A percentile compares a stretch with the other conserved stretches of the same genome.
phyloP scores from a whole-genome alignment of 1,140 invertebrate genomes.

The Amphibalanus amphitrite region DNA sequence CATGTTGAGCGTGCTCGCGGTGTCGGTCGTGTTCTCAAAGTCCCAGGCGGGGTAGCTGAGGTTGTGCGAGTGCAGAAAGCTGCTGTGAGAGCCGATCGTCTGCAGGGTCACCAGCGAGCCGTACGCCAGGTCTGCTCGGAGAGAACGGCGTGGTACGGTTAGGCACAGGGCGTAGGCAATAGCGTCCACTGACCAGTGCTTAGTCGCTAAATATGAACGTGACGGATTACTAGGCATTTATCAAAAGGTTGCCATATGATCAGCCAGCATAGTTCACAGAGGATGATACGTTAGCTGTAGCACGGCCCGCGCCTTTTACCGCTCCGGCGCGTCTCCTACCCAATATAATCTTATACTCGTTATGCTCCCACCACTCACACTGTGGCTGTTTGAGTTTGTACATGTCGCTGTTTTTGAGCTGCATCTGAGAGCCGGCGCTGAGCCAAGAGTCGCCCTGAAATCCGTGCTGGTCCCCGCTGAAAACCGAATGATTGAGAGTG shows the following conservation, averaged over 20 bases:
- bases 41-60: constrained; percentile 26
- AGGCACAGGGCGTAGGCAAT: too few species aligned
- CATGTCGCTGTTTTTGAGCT: background rate
- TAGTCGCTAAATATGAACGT: too few species aligned
- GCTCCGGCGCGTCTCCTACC: too few species aligned
- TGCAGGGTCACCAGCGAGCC: constrained; percentile 27
- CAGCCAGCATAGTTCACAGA: too few species aligned
- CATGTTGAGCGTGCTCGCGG: constrained; percentile 8
- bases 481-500: too few species aligned
- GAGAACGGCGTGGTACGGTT: too few species aligned
- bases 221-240: too few species aligned
- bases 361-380: background rate
- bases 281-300: too few species aligned
- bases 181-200: too few species aligned
- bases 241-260: too few species aligned
- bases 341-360: too few species aligned
- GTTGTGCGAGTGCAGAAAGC: constrained; percentile 28
- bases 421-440: background rate
- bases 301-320: too few species aligned
- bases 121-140: constrained; percentile 26
- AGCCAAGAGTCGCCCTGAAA: background rate
- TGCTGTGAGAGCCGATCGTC: constrained; percentile 25
- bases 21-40: constrained; percentile 21
- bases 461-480: background rate
- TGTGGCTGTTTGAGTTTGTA: background rate